These are phyloP conservation scores for Mamestra brassicae DNA, from an alignment of 2,888 invertebrate genomes.

Conservation along the genomic window DNA sequence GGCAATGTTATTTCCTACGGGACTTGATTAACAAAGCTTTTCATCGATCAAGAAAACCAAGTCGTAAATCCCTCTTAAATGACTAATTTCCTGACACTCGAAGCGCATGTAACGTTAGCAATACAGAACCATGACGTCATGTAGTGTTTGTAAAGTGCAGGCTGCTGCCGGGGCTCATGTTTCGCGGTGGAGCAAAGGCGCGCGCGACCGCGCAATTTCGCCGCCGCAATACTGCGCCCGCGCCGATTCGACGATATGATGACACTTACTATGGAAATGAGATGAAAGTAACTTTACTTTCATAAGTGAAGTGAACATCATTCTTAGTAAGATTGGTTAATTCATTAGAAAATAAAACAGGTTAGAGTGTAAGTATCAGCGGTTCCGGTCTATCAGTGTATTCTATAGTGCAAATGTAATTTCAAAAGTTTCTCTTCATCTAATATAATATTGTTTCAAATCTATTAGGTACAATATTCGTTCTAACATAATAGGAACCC, in stretches of 20 bases:
- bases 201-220: slow-evolving; percentile 86
- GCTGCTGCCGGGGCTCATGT: slow-evolving; percentile 74
- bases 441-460: neutral
- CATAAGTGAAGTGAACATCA: neutral
- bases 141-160: slow-evolving; percentile 61
- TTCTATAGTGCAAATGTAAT: neutral
- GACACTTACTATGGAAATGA: slow-evolving; percentile 35
- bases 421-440: neutral
- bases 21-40: neutral
- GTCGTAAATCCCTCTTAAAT: slow-evolving; percentile 12
- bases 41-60: neutral
- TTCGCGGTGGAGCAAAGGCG: slow-evolving; percentile 82
- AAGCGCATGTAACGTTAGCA: slow-evolving; percentile 64
- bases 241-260: slow-evolving; percentile 45
- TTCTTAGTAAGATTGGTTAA: neutral
- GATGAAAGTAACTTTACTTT: slow-evolving; percentile 6
- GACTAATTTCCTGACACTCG: slow-evolving; percentile 29
- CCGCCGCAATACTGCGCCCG: slow-evolving; percentile 67
- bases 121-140: slow-evolving; percentile 60
- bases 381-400: neutral
- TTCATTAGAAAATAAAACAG: neutral
- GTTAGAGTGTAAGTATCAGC: too few species aligned
- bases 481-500: slow-evolving; percentile 49
- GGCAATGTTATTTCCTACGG: neutral
- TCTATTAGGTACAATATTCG: slow-evolving; percentile 38